phyloP scores from a whole-genome alignment of 2,113 vertebrate species.

The Corythoichthys intestinalis region DNA sequence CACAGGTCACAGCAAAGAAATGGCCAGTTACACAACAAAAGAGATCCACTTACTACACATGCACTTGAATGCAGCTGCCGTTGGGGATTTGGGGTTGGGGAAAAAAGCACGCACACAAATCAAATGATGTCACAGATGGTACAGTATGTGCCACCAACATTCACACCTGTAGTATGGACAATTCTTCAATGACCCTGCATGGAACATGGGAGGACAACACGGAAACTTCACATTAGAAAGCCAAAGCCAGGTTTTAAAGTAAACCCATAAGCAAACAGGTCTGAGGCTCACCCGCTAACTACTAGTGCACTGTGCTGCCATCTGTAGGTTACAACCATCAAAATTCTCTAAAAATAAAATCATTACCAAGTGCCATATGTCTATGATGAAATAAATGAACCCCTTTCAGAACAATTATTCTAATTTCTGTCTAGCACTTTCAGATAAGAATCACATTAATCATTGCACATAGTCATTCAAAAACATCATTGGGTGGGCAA shows the following conservation, averaged over 20 bases:
- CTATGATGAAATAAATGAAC: too few species aligned
- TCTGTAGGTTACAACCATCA: neutral
- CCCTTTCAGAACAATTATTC: too few species aligned
- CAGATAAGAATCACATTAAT: too few species aligned
- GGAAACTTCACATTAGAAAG: neutral
- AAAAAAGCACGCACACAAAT: conserved; percentile 7
- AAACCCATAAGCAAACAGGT: too few species aligned
- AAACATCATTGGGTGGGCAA: too few species aligned
- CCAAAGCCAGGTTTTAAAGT: neutral
- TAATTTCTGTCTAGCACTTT: too few species aligned
- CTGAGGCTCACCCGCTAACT: neutral
- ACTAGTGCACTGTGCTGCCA: neutral
- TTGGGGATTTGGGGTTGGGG: neutral
- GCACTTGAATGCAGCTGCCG: conserved; percentile 42
- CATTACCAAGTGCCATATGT: too few species aligned
- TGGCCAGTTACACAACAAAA: conserved; percentile 26
- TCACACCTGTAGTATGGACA: neutral
- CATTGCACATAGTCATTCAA: too few species aligned
- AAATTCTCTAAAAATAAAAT: too few species aligned
- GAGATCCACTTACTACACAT: conserved; percentile 33
- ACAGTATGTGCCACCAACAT: neutral
- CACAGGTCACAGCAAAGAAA: conserved; percentile 60
- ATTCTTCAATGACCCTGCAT: neutral
- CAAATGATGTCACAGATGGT: conserved; percentile 22
- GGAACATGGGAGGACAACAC: neutral